Base-by-base conservation (phyloP, 1,140 invertebrate genomes). In the Prorops nasuta region DNA sequence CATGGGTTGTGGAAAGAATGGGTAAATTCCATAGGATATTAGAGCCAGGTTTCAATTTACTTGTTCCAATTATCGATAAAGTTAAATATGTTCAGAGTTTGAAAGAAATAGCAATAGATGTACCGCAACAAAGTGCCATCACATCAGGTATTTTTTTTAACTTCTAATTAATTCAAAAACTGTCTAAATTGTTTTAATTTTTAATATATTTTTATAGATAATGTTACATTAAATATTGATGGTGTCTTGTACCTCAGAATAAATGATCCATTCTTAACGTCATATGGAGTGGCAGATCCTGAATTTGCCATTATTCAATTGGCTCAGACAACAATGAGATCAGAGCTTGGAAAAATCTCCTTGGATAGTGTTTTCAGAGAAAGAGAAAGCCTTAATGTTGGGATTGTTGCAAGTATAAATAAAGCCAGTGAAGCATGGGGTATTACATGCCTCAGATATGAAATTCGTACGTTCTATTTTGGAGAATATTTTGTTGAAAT, bases 51-150 rank as follows among this genome's bases (percentile, higher is more conserved):
- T 78, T 99, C 3, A 99, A 99, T 72, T 66, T 98, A 48, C 76
- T 98, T 9, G 81, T 97, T 52, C 98, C 98, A 4, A 75, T 99
- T 54, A 75, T 98, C 39, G 97, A 99, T 77, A 85, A 81, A 75
- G 88, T 99, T 7, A 96, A 91, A 79, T 99, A 99, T 82, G 96
- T 99, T 15, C 98, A 99, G 77, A 96, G 91, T 80, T 78, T 99
- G 6, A 99, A 99, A 77, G 98, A 99, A 92, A 94, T 99, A 53
- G 95, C 96, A 0, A 98, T 99, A 64, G 96, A 99, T 81, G 94
- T 99, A 42, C 97, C 98, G 1, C 90, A 98, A 72, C 98, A 99
- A 74, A 94, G 91, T 75, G 98, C 97, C 21, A 97, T 99, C 56
- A 98, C 98, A 14, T 84, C 88, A 69, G 88, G 85, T 87, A 76